Percentiles rank a stretch among this genome's conserved stretches.
Evolutionary conservation across 2,888 invertebrate species (phyloP).

Genomic region (Sphaeridia pumilis): DNA sequence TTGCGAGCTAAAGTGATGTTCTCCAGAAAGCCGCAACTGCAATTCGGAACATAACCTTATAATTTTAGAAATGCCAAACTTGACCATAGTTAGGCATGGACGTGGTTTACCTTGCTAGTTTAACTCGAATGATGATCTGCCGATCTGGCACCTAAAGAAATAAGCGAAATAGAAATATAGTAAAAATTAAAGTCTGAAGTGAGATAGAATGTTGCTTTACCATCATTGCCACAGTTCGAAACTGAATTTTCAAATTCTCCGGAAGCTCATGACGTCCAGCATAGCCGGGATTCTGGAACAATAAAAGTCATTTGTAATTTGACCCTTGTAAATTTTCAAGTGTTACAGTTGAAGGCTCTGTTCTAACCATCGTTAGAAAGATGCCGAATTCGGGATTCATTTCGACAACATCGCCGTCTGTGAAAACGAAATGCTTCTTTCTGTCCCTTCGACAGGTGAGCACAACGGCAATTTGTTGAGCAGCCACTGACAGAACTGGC

Average conservation of each 20-base stretch:
- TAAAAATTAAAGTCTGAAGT: too few relatives aligned
- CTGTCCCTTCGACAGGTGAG: constrained; percentile 82
- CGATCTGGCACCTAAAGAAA: constrained; percentile 69
- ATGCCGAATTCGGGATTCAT: constrained; percentile 95
- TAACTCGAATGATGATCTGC: constrained; percentile 92
- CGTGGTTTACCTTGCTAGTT: constrained; percentile 52
- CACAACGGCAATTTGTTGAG: constrained; percentile 91
- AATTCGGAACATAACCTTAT: constrained; percentile 76
- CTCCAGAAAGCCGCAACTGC: constrained; percentile 84
- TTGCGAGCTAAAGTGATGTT: constrained; percentile 89
- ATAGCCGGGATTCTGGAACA: constrained; percentile 80
- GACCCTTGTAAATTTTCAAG: too few relatives aligned
- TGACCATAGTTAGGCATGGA: not conserved
- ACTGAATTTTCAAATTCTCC: constrained; percentile 94
- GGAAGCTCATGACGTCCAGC: constrained; percentile 92
- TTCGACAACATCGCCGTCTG: constrained; percentile 83
- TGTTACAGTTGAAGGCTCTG: not conserved
- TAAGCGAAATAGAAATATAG: too few relatives aligned
- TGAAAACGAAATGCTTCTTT: constrained; percentile 78
- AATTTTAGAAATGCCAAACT: constrained; percentile 64
- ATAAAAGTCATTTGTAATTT: too few relatives aligned
- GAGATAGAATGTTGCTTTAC: too few relatives aligned
- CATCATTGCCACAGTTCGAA: constrained; percentile 96
- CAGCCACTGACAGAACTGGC: constrained; percentile 77
- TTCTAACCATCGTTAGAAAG: constrained; percentile 58